Percentiles rank a stretch among this genome's conserved stretches.
Conservation (phyloP, 2,113 vertebrate species). For the Redunca redunca region DNA sequence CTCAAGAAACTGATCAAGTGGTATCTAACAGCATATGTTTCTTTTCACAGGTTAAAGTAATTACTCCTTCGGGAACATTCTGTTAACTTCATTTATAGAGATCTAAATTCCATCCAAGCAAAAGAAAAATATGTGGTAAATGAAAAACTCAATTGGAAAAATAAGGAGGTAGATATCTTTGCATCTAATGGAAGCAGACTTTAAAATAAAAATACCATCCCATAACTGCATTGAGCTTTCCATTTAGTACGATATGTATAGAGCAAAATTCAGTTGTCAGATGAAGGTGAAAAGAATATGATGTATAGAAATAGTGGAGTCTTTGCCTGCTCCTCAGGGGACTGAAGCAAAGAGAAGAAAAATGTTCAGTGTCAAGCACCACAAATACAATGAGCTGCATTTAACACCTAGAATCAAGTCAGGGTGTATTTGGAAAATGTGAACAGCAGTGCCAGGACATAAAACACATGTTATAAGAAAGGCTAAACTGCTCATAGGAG, state of each 20-base stretch:
- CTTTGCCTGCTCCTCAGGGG: background rate
- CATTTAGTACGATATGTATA: background rate
- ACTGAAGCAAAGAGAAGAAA: background rate
- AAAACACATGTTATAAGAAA: background rate
- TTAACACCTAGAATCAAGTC: background rate
- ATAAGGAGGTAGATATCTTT: background rate
- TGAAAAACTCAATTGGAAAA: background rate
- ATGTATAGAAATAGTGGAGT: background rate
- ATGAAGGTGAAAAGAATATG: background rate
- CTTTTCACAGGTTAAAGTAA: conserved; percentile 42
- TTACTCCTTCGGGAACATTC: conserved; percentile 36
- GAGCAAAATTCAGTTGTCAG: background rate
- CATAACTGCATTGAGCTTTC: background rate
- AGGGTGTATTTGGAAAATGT: background rate
- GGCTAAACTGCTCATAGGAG: background rate
- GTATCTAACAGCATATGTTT: background rate
- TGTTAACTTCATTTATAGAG: conserved; percentile 25
- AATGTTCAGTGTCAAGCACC: background rate
- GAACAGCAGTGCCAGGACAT: background rate
- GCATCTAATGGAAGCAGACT: background rate
- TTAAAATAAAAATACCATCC: conserved; percentile 3
- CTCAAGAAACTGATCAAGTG: background rate
- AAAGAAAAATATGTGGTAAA: background rate
- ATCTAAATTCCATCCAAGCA: conserved; percentile 25
- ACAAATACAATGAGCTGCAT: background rate